A percentile compares a stretch with the other conserved stretches of the same genome.
phyloP scores from a whole-genome alignment of 2,888 invertebrate genomes.

The Sialis lutaria region DNA sequence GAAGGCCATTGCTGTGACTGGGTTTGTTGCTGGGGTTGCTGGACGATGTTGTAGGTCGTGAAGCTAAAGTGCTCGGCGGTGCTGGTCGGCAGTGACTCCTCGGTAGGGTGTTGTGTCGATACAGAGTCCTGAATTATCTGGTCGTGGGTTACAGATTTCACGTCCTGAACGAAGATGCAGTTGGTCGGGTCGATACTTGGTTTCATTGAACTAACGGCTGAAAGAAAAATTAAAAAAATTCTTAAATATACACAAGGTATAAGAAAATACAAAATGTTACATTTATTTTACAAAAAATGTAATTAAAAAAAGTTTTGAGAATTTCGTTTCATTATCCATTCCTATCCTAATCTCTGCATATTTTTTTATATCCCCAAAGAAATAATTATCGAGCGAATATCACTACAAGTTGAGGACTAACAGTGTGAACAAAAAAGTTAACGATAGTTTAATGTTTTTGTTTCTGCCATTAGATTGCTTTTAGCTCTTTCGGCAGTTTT shows the following conservation, averaged over 20 bases:
- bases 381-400: no score
- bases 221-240: conserved; percentile 21
- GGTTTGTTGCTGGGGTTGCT: conserved; percentile 52
- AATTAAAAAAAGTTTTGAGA: no score
- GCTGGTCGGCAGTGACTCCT: conserved; percentile 59
- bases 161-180: conserved; percentile 80
- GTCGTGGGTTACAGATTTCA: conserved; percentile 74
- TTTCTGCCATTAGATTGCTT: no score
- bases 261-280: no score
- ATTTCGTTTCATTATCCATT: no score
- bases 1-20: conserved; percentile 64
- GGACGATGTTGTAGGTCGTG: conserved; percentile 33
- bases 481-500: no score
- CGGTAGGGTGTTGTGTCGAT: conserved; percentile 51
- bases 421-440: no score
- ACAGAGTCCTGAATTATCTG: conserved; percentile 52
- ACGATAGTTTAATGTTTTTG: no score
- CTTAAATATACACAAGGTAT: not conserved
- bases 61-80: conserved; percentile 49
- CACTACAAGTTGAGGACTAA: no score
- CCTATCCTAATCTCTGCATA: no score
- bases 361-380: no score
- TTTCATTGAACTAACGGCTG: conserved; percentile 83
- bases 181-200: conserved; percentile 74
- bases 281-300: no score